Evolutionary conservation across 2,113 vertebrate genomes (phyloP), one percentile per base, ranked within the genome.

Genomic region (Periophthalmodon schlosseri): DNA sequence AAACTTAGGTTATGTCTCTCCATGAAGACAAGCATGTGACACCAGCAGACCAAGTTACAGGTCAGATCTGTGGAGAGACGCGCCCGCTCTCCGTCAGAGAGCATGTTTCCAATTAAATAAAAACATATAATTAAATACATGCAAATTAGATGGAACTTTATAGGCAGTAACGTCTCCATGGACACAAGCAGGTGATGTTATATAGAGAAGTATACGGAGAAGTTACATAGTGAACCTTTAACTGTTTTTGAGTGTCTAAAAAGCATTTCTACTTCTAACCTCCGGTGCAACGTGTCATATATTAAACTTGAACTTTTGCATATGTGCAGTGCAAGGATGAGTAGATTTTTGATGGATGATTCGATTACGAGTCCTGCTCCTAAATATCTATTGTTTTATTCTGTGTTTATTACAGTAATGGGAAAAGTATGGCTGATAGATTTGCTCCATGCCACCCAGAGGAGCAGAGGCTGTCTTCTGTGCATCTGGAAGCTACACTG

Each of bases 381-480:
- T 91, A 89, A 84, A 81, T 81, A 71, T 69, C 75, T 74, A 78
- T 80, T 74, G 78, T 79, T 91, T 92, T 91, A 87, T 82, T 87
- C 84, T 88, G 88, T 89, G 83, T 82, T 80, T 89, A 89, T 92
- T 91, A 91, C 54, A 34, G 82, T 94, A 94, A 94, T 94, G 84
- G 87, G 89, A 92, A 94, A 90, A 91, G 82, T 93, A 87, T 93
- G 93, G 78, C 76, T 81, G 88, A 77, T 67, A 72, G 75, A 86
- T 89, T 89, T 90, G 78, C 85, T 80, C 80, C 73, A 73, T 89
- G 91, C 92, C 93, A 93, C 93, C 92, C 92, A 89, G 80, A 79
- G 74, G 85, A 89, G 71, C 52, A 69, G 75, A 84, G 85, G 54
- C 84, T 82, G 80, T 84, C 24, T 76, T 63, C 49, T 76, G 75